phyloP scores from a whole-genome alignment of 2,888 invertebrate genomes.

The Thyatira batis region DNA sequence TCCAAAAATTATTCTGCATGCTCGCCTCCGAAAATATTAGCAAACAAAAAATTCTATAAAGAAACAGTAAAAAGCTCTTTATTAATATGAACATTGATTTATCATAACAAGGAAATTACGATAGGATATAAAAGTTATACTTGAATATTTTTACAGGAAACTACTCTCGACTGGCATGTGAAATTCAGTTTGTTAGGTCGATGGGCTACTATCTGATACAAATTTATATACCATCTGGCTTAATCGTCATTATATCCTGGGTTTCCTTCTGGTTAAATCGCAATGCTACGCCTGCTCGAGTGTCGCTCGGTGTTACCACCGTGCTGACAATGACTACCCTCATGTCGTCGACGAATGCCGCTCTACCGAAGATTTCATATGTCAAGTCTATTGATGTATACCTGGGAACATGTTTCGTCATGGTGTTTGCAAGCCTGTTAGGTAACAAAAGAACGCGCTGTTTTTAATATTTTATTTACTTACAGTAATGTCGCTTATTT shows the following conservation, averaged over 20 bases:
- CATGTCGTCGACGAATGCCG: slow-evolving; percentile 98
- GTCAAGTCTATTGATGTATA: slow-evolving; percentile 99
- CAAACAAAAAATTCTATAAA: too few relatives aligned
- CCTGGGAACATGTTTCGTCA: slow-evolving; percentile 98
- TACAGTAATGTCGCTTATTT: background rate
- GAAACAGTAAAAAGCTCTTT: too few relatives aligned
- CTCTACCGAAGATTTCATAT: slow-evolving; percentile 98
- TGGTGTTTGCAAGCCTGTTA: slow-evolving; percentile 98
- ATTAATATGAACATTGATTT: too few relatives aligned
- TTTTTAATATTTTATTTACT: background rate
- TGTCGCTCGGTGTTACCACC: slow-evolving; percentile 96
- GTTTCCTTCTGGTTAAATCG: slow-evolving; percentile 98
- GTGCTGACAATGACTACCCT: slow-evolving; percentile 98
- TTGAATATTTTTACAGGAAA: slow-evolving; percentile 86
- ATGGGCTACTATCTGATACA: slow-evolving; percentile 99
- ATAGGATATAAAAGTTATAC: too few relatives aligned
- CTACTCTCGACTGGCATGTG: slow-evolving; percentile 97
- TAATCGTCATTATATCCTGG: slow-evolving; percentile 98
- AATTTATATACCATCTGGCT: slow-evolving; percentile 98
- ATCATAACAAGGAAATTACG: too few relatives aligned
- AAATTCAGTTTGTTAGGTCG: slow-evolving; percentile 97
- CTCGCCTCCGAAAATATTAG: too few relatives aligned
- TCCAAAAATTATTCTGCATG: too few relatives aligned
- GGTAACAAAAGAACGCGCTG: slow-evolving; percentile 82
- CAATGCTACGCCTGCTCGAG: slow-evolving; percentile 96